Evolutionary conservation across 2,888 invertebrate species (phyloP), one percentile per base, ranked within the genome.

Genomic region (Catocala fraxini): DNA sequence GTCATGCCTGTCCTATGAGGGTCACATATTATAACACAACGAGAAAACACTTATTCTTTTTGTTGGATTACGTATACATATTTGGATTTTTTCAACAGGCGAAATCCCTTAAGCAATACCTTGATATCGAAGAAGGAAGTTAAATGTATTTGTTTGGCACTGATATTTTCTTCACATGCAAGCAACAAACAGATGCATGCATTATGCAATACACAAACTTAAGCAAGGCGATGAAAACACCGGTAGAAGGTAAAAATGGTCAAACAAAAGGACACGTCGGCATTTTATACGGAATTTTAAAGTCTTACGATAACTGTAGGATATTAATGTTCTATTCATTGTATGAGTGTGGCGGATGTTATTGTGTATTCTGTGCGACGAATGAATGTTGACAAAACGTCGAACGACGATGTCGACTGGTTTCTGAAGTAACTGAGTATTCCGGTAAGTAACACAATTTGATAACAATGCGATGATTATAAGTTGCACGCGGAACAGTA

Each of bases 301-400:
- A 66, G 53, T 53, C 33, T 47, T 54, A 62, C 59, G 45, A 65
- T 66, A 57, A 64, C 59, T 69, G 39, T 59, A 53, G 58, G 68
- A 61, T 70, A 75, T 77, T 71, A 71, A 79, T 77, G 57, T 51
- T 59, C 54, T 56, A 73, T 68, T 72, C 74, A 69, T 34, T 70
- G 70, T 71, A 70, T 62, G 59, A 63, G 41, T 56, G 56, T 51
- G 55, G 77, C 83, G 86, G 84, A 86, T 79, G 82, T 84, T 79
- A 76, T 87, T 82, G 75, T 79, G 78, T 83, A 88, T 86, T 87
- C 87, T 51, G 63, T 63, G 66, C 79, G 82, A 64, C 60, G 65
- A 67, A 59, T 68, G 69, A 70, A 80, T 85, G 85, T 88, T 87
- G 87, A 86, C 81, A 83, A 84, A 86, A 82, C 81, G 79, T 82